Evolutionary conservation across 2,888 invertebrate genomes (phyloP).

Genomic region (Junonia oenone): DNA sequence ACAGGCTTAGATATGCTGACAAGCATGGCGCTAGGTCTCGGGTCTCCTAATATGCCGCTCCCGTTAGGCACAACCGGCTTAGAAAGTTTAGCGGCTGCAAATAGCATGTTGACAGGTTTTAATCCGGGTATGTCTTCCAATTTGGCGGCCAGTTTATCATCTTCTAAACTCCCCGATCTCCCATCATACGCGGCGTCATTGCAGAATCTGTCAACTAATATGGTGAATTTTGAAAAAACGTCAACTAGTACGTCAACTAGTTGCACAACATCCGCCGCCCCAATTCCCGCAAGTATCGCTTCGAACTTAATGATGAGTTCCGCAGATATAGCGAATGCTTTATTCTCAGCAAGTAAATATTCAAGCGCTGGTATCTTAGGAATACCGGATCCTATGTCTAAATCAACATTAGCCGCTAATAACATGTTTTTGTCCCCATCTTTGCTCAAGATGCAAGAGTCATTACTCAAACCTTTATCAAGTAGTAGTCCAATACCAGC

Average conservation of each 20-base stretch:
- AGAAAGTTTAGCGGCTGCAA: constrained; percentile 73
- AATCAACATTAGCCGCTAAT: constrained; percentile 86
- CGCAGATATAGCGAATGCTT: constrained; percentile 82
- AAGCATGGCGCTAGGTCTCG: constrained; percentile 72
- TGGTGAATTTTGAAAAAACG: constrained; percentile 64
- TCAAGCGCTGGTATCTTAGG: constrained; percentile 81
- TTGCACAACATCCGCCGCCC: constrained; percentile 67
- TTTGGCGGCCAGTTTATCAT: constrained; percentile 62
- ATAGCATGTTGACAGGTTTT: constrained; percentile 67
- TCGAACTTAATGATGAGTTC: constrained; percentile 82
- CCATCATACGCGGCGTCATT: constrained; percentile 70
- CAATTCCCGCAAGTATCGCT: constrained; percentile 75
- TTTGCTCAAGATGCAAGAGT: constrained; percentile 85
- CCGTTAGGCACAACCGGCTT: constrained; percentile 62
- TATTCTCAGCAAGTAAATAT: constrained; percentile 84
- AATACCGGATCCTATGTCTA: constrained; percentile 87
- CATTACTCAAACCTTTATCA: constrained; percentile 79
- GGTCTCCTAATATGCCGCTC: constrained; percentile 62
- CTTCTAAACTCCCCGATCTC: constrained; percentile 65
- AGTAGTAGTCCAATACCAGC: constrained; percentile 76
- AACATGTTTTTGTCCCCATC: constrained; percentile 89
- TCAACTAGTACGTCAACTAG: constrained; percentile 73
- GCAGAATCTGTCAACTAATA: constrained; percentile 63
- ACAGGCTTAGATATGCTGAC: constrained; percentile 74
- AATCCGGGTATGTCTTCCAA: constrained; percentile 62